These are phyloP conservation scores for Bradypodion pumilum DNA, from an alignment of 2,797 vertebrate genomes.

Conservation along the genomic window DNA sequence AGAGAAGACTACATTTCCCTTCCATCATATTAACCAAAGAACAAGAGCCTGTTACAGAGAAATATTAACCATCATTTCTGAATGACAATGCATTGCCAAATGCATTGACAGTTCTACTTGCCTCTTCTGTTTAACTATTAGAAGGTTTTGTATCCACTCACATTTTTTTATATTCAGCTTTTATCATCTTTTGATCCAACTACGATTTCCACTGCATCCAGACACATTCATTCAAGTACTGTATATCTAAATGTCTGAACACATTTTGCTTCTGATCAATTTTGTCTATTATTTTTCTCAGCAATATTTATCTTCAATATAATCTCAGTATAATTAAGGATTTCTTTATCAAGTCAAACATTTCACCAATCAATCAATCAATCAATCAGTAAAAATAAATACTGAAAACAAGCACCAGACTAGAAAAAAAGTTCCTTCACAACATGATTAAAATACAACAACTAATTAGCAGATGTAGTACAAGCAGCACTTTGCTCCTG, in stretches of 20 bases:
- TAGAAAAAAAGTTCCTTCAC: not conserved
- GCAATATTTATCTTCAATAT: conserved; percentile 47
- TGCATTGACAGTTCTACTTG: not conserved
- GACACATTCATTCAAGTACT: conserved; percentile 57
- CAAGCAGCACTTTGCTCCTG: conserved; percentile 9
- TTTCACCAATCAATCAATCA: not conserved
- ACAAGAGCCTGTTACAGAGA: not conserved
- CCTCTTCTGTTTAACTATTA: not conserved
- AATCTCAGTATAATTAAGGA: conserved; percentile 15
- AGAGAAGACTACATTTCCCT: not conserved
- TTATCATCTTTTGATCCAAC: conserved; percentile 46
- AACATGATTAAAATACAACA: conserved; percentile 21
- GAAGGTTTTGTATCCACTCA: conserved; percentile 2
- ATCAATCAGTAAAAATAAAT: not conserved
- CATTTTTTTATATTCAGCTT: conserved; percentile 3
- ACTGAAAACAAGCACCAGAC: not conserved
- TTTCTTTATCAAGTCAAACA: not conserved
- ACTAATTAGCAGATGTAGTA: too few species aligned
- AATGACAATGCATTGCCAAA: not conserved
- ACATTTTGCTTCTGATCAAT: conserved; percentile 48
- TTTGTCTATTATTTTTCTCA: conserved; percentile 55
- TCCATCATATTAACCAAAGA: not conserved
- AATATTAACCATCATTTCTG: not conserved
- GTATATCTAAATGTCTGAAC: conserved; percentile 51
- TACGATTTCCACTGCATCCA: conserved; percentile 49